phyloP scores from a whole-genome alignment of 1,140 invertebrate species.

The Leguminivora glycinivorella region DNA sequence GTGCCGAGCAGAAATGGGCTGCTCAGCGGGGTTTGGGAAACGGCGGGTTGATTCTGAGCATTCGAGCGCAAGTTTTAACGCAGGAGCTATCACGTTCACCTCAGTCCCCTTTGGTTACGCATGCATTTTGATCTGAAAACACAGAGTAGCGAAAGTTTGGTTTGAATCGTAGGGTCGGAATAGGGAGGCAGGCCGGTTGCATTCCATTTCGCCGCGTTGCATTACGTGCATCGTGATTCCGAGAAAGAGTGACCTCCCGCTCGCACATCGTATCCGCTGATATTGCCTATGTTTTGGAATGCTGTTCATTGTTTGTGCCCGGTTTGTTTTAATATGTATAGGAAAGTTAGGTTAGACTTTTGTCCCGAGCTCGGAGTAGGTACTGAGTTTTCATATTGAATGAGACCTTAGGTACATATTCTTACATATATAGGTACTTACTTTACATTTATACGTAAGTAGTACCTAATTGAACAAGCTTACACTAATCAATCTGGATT shows the following conservation, averaged over 20 bases:
- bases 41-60: neutral
- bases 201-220: constrained; percentile 71
- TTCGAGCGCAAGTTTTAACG: neutral
- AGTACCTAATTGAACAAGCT: too few relatives aligned
- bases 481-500: too few relatives aligned
- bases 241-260: constrained; percentile 69
- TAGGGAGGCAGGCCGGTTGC: constrained; percentile 52
- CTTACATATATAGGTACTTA: constrained; percentile 11
- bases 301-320: constrained; percentile 71
- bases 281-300: constrained; percentile 73
- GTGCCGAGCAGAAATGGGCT: constrained; percentile 12
- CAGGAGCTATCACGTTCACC: neutral
- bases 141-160: neutral
- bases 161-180: constrained; percentile 10
- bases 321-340: constrained; percentile 68
- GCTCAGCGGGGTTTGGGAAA: constrained; percentile 18
- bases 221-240: constrained; percentile 67
- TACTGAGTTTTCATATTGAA: constrained; percentile 33
- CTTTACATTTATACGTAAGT: too few relatives aligned
- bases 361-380: constrained; percentile 39
- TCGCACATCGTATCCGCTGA: constrained; percentile 65
- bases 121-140: neutral
- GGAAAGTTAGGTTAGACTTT: constrained; percentile 56
- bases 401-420: constrained; percentile 23
- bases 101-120: neutral